phyloP scores from a whole-genome alignment of 2,113 vertebrate species.

The Nannobrachium achirus region DNA sequence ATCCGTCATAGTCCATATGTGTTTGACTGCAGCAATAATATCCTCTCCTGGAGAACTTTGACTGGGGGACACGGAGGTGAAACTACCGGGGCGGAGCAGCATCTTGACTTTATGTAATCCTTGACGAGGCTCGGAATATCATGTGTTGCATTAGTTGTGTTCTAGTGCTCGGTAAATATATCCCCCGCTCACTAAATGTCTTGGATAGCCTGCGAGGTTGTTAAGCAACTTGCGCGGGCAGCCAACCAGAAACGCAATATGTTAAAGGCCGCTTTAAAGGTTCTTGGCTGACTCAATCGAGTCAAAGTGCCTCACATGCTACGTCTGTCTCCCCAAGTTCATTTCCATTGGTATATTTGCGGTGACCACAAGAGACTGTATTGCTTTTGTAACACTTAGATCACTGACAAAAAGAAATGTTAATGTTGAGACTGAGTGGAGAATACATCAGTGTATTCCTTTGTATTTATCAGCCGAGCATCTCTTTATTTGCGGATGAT shows the following conservation, averaged over 20 bases:
- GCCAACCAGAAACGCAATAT: slow-evolving; percentile 56
- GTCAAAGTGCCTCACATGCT: slow-evolving; percentile 50
- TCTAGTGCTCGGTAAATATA: slow-evolving; percentile 25
- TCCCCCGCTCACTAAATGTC: slow-evolving; percentile 41
- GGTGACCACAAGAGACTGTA: slow-evolving; percentile 33
- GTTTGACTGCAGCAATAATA: slow-evolving; percentile 62
- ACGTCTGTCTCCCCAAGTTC: slow-evolving; percentile 56
- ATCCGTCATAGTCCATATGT: slow-evolving; percentile 66
- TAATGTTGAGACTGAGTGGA: too few relatives aligned
- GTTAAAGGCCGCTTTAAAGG: slow-evolving; percentile 42
- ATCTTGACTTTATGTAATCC: slow-evolving; percentile 47
- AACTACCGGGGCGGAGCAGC: slow-evolving; percentile 27
- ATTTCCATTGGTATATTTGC: slow-evolving; percentile 47
- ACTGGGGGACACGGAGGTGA: slow-evolving; percentile 39
- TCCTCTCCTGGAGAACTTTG: slow-evolving; percentile 53
- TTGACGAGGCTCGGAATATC: slow-evolving; percentile 36
- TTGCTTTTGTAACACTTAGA: slow-evolving; percentile 33
- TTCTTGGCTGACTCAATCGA: slow-evolving; percentile 37
- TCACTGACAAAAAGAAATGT: slow-evolving; percentile 40
- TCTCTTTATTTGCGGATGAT: slow-evolving; percentile 51
- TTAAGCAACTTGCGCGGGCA: slow-evolving; percentile 46
- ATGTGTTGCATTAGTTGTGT: slow-evolving; percentile 36
- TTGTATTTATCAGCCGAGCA: slow-evolving; percentile 25
- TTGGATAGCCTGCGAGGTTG: slow-evolving; percentile 35
- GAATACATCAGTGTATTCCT: too few relatives aligned